Percentiles rank a stretch among this genome's conserved stretches.
These are phyloP conservation scores for Myoxocephalus aenaeus DNA, from an alignment of 2,797 vertebrate genomes.

Conservation along the genomic window DNA sequence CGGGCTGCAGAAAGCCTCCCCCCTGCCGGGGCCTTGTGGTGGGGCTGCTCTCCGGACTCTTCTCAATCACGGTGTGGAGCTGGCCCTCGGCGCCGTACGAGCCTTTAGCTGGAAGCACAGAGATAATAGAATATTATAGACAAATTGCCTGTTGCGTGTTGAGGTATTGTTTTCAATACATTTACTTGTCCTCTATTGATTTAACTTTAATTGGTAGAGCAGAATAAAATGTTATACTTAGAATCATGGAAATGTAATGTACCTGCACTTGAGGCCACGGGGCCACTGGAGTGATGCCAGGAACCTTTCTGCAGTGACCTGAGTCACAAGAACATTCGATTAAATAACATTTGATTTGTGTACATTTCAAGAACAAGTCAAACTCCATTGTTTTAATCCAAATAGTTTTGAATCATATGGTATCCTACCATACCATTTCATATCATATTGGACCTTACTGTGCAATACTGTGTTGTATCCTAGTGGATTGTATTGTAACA, in stretches of 20 bases:
- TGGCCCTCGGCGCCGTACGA: constrained; percentile 86
- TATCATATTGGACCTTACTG: background rate
- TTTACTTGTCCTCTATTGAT: background rate
- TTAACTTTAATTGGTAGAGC: background rate
- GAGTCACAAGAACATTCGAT: constrained; percentile 15
- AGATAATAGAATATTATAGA: background rate
- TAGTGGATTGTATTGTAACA: background rate
- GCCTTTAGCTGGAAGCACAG: constrained; percentile 73
- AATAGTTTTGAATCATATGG: constrained; percentile 1
- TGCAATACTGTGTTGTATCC: background rate
- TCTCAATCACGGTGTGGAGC: constrained; percentile 93
- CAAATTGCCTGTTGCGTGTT: background rate
- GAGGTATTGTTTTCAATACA: background rate
- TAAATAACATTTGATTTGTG: background rate
- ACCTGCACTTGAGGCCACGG: constrained; percentile 76
- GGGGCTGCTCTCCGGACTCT: constrained; percentile 95
- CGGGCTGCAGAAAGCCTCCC: constrained; percentile 80
- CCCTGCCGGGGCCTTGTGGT: constrained; percentile 88
- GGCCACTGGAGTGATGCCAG: constrained; percentile 82
- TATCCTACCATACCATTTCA: background rate
- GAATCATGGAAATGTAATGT: background rate
- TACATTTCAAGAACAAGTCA: background rate
- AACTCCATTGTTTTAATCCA: background rate
- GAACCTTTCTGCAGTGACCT: constrained; percentile 84
- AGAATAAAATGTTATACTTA: background rate